These are phyloP conservation scores for Osedax fenrisi DNA, from an alignment of 2,888 invertebrate species.

Conservation along the genomic window DNA sequence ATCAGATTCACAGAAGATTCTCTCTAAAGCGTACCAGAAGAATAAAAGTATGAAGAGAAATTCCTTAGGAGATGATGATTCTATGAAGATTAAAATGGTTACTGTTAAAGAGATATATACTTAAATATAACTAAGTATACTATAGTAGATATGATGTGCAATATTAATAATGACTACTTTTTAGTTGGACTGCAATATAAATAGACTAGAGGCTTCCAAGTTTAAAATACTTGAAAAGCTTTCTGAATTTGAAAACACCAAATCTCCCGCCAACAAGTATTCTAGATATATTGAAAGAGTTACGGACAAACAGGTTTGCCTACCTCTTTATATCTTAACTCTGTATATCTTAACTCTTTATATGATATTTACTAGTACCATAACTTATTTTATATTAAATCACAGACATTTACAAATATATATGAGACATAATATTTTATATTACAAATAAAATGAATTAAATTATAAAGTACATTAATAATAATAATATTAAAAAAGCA, in stretches of 20 bases:
- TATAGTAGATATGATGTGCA: no score
- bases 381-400: no score
- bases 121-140: background rate
- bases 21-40: background rate
- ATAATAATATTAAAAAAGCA: no score
- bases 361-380: no score
- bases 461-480: no score
- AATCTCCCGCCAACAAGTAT: background rate
- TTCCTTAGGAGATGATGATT: background rate
- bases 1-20: background rate
- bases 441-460: no score
- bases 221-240: background rate
- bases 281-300: background rate
- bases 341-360: no score
- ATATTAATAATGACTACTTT: no score
- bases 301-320: background rate
- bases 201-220: background rate
- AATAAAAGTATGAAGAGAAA: background rate
- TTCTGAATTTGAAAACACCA: background rate
- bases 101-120: background rate
- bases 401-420: no score
- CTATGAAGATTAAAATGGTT: background rate
- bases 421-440: no score
- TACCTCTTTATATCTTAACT: no score
- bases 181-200: background rate